phyloP scores from a whole-genome alignment of 1,140 invertebrate genomes.

The Cyclina sinensis region DNA sequence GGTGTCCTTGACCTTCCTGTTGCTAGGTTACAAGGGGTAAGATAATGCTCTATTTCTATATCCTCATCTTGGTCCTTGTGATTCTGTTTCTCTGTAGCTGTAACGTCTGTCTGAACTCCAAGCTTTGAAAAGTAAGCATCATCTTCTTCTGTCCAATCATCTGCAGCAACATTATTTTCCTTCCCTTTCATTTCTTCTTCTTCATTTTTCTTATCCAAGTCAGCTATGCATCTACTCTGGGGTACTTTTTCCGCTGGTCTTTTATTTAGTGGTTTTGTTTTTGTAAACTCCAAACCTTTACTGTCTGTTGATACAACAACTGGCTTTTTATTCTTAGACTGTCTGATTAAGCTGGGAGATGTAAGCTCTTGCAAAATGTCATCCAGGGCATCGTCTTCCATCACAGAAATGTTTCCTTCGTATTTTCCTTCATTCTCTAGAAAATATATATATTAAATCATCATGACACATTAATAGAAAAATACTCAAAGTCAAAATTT shows the following conservation, averaged over 20 bases:
- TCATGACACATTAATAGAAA: no score
- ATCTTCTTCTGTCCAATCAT: slow-evolving; percentile 39
- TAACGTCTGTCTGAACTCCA: not conserved
- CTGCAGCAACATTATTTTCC: not conserved
- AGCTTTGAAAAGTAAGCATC: slow-evolving; percentile 40
- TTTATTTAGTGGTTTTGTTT: slow-evolving; percentile 6
- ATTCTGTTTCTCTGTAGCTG: not conserved
- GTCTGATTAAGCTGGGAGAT: slow-evolving; percentile 20
- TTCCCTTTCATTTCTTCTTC: not conserved
- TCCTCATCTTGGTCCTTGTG: not conserved
- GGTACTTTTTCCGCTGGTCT: not conserved
- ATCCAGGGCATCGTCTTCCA: slow-evolving; percentile 19
- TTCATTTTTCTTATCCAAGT: not conserved
- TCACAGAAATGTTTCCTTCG: not conserved
- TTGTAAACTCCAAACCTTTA: not conserved
- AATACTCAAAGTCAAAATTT: no score
- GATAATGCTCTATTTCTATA: not conserved
- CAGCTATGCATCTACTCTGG: not conserved
- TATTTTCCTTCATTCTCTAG: slow-evolving; percentile 10
- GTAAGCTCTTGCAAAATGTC: slow-evolving; percentile 35
- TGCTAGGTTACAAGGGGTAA: slow-evolving; percentile 9
- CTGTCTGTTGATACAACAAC: not conserved
- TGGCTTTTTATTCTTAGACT: not conserved
- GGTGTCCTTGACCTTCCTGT: slow-evolving; percentile 1
- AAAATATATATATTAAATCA: no score